Conservation (phyloP, 2,797 vertebrate genomes). For the Darevskia mixta region DNA sequence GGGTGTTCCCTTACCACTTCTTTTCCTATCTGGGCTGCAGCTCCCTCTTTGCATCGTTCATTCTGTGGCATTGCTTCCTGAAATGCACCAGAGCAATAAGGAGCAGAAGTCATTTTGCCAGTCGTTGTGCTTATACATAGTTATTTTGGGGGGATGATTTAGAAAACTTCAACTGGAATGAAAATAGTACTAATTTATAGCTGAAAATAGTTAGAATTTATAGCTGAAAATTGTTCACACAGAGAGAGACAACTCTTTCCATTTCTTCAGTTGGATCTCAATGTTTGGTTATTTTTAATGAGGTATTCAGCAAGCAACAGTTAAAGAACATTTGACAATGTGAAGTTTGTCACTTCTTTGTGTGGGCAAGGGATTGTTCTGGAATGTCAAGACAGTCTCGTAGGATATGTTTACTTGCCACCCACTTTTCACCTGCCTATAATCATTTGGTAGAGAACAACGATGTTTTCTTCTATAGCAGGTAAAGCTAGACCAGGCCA, state of each 20-base stretch:
- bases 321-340: not conserved
- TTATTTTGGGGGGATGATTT: not conserved
- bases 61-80: not conserved
- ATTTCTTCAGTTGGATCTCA: slow-evolving; percentile 25
- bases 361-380: slow-evolving; percentile 33
- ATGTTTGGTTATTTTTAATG: slow-evolving; percentile 22
- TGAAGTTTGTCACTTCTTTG: slow-evolving; percentile 14
- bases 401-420: slow-evolving; percentile 33
- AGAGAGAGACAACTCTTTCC: slow-evolving; percentile 34
- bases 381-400: slow-evolving; percentile 20
- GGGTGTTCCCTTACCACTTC: no score
- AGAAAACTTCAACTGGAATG: not conserved
- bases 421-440: slow-evolving; percentile 31
- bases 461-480: slow-evolving; percentile 16
- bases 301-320: slow-evolving; percentile 11
- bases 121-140: not conserved
- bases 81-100: not conserved
- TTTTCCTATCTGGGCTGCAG: no score
- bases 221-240: not conserved
- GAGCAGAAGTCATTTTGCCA: no score
- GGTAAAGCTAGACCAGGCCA: slow-evolving; percentile 45
- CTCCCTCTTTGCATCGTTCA: no score
- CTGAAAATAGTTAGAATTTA: not conserved
- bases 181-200: not conserved
- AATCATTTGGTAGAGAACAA: slow-evolving; percentile 42